Evolutionary conservation across 2,797 vertebrate genomes (phyloP).

Genomic region (Lycodopsis pacificus): DNA sequence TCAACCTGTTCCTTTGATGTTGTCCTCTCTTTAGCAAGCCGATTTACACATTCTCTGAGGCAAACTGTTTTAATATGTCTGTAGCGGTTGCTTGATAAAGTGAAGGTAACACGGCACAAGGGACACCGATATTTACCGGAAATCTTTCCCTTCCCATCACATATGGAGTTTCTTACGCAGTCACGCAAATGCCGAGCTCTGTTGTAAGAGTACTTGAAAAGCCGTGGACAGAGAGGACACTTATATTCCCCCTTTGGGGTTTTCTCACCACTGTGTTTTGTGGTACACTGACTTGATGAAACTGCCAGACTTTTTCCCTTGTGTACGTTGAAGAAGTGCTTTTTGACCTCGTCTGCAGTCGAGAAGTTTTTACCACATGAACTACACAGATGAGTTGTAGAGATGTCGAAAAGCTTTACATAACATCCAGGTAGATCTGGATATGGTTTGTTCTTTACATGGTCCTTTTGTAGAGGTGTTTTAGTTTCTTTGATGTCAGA

Average conservation of each 20-base stretch:
- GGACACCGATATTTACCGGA: slow-evolving; percentile 78
- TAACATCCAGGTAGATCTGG: slow-evolving; percentile 71
- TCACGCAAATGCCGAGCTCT: slow-evolving; percentile 81
- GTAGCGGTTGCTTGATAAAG: slow-evolving; percentile 69
- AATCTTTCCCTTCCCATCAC: slow-evolving; percentile 64
- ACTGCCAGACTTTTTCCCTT: slow-evolving; percentile 28
- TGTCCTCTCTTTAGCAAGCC: slow-evolving; percentile 45
- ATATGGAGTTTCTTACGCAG: slow-evolving; percentile 72
- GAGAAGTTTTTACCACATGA: slow-evolving; percentile 72
- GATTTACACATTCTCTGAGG: slow-evolving; percentile 67
- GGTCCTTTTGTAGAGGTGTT: slow-evolving; percentile 7
- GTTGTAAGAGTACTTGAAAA: slow-evolving; percentile 83
- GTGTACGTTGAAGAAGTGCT: slow-evolving; percentile 59
- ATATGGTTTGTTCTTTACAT: background rate
- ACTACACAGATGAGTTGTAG: slow-evolving; percentile 58
- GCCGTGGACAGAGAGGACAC: slow-evolving; percentile 82
- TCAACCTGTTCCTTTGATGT: background rate
- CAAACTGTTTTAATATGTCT: slow-evolving; percentile 81
- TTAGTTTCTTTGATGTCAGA: background rate
- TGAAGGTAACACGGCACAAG: slow-evolving; percentile 78
- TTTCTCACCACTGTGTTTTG: slow-evolving; percentile 51
- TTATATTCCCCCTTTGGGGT: slow-evolving; percentile 60
- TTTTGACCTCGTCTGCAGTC: slow-evolving; percentile 51
- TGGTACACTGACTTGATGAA: slow-evolving; percentile 37
- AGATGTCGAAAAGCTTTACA: slow-evolving; percentile 82